Conservation (phyloP, 2,797 vertebrate genomes). For the Garrulus glandarius region DNA sequence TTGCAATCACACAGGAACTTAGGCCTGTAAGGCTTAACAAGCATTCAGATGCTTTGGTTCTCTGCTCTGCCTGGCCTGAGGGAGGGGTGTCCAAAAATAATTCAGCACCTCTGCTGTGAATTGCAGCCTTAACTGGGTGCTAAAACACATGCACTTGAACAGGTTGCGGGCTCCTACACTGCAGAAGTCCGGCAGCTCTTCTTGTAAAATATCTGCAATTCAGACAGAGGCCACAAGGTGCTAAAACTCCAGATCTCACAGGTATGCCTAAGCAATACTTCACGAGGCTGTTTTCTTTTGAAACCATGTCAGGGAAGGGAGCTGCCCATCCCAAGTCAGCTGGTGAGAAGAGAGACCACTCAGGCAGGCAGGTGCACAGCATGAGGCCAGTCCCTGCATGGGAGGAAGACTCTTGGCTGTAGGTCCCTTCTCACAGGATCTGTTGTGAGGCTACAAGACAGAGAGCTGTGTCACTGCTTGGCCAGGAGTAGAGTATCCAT, state of each 20-base stretch:
- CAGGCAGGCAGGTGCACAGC: neutral
- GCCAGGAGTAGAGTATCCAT: neutral
- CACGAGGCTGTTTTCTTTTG: neutral
- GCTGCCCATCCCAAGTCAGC: neutral
- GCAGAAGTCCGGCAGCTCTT: neutral
- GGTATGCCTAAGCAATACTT: neutral
- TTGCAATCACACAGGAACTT: neutral
- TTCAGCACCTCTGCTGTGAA: neutral
- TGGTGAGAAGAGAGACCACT: neutral
- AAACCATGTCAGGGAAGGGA: neutral
- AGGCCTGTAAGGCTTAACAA: neutral
- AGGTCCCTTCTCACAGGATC: neutral
- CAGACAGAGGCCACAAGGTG: neutral
- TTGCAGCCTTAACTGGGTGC: neutral
- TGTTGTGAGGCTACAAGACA: neutral
- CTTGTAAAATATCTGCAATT: neutral
- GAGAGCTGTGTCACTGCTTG: neutral
- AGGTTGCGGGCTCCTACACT: neutral
- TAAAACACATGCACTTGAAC: neutral
- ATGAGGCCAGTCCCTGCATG: neutral
- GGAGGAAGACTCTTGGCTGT: neutral
- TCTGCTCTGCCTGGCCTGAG: neutral
- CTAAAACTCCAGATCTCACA: neutral
- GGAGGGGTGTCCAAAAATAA: neutral
- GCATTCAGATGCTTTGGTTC: neutral